A percentile compares a stretch with the other conserved stretches of the same genome.
Evolutionary conservation across 2,888 invertebrate genomes (phyloP).

Genomic region (Andrena marginata): DNA sequence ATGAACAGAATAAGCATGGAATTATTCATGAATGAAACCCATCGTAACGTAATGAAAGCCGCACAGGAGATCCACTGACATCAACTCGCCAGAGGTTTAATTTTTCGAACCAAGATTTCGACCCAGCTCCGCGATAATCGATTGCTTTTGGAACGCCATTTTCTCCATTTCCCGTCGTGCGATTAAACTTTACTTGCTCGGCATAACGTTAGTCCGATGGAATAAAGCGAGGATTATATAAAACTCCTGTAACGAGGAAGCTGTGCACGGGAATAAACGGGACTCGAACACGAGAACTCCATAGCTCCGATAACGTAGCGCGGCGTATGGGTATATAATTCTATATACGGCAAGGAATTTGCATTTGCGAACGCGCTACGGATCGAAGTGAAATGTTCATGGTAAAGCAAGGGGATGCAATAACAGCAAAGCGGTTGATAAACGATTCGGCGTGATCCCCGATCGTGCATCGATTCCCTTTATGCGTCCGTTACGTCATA

Average conservation of each 20-base stretch:
- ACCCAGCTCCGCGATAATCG: background rate
- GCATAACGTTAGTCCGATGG: slow-evolving; percentile 14
- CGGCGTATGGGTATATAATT: background rate
- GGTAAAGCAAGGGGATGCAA: slow-evolving; percentile 13
- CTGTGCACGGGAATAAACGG: slow-evolving; percentile 16
- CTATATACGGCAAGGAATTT: slow-evolving; percentile 34
- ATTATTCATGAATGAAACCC: no score
- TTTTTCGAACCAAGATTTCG: background rate
- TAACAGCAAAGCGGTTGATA: slow-evolving; percentile 20
- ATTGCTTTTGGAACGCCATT: slow-evolving; percentile 60
- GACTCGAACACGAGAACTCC: background rate
- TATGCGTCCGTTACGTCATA: slow-evolving; percentile 43
- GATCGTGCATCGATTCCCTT: slow-evolving; percentile 16
- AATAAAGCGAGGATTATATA: slow-evolving; percentile 49
- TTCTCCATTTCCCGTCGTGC: slow-evolving; percentile 32
- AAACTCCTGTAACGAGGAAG: slow-evolving; percentile 13
- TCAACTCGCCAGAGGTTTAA: background rate
- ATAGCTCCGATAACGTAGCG: background rate
- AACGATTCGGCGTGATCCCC: slow-evolving; percentile 33
- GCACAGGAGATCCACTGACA: no score
- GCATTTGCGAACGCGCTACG: slow-evolving; percentile 30
- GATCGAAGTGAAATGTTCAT: slow-evolving; percentile 31
- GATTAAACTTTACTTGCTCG: slow-evolving; percentile 44
- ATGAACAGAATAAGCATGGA: no score
- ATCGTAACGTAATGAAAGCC: no score